phyloP scores from a whole-genome alignment of 2,888 invertebrate genomes.

The Lasioglossum vierecki region DNA sequence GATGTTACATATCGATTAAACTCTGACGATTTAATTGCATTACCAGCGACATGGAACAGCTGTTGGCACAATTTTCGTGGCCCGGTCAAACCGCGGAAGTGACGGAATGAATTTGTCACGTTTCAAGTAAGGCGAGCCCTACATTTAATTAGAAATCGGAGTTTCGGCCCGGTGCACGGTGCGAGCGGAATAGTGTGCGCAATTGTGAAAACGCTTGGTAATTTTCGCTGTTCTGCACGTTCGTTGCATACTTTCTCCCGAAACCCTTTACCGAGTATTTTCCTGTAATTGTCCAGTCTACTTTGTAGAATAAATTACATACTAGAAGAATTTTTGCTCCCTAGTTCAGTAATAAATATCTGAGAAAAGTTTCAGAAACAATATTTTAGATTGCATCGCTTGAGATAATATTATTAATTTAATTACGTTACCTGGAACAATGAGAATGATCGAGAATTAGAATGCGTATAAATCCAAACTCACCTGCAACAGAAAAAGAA shows the following conservation, averaged over 20 bases:
- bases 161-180: neutral
- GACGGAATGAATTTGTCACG: neutral
- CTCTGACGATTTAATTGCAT: conserved; percentile 43
- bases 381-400: neutral
- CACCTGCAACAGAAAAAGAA: neutral
- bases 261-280: neutral
- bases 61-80: conserved; percentile 21
- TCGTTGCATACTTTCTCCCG: neutral
- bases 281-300: neutral
- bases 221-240: neutral
- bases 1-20: conserved; percentile 39
- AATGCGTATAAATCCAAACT: neutral
- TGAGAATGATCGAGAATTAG: neutral
- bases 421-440: neutral
- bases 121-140: neutral
- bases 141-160: neutral
- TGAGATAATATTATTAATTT: neutral
- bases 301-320: neutral
- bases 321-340: neutral
- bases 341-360: neutral
- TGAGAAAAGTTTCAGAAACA: neutral
- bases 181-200: neutral
- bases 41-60: neutral
- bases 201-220: neutral
- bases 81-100: neutral